Evolutionary conservation across 2,113 vertebrate genomes (phyloP), one percentile per base, ranked within the genome.

Genomic region (Anolis carolinensis): DNA sequence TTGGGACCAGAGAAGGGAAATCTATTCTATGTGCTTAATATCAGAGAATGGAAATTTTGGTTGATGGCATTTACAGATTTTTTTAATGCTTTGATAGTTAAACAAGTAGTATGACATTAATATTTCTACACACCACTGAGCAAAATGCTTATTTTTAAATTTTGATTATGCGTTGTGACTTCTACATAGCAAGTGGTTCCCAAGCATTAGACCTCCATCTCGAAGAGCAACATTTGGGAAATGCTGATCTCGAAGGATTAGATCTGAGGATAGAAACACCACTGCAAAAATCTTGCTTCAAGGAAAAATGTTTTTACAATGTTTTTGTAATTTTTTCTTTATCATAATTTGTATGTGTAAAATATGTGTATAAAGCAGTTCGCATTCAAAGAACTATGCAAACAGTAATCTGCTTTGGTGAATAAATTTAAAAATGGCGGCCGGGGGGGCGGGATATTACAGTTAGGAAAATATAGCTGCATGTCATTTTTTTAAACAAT

Each of bases 251-350:
- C 39, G 5, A 44, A 36, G 62, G 48, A 18, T 62, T 90, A 78
- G 87, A 75, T 21, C 9, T 87, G 50, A 79, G 78, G 39, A 39
- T 27, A 44, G 1, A 67, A 84, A 79, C 65, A 7, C 34, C 11
- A 70, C 32, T 90, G 83, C 91, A 87, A 85, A 83, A 86, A 91
- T 59, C 92, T 82, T 90, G 90, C 86, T 85, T 81, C 82, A 89
- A 27, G 72, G 68, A 92, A 85, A 92, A n/a, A 72, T 74, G n/a
- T 87, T 85, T 39, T 76, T 74, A 87, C 79, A 4, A 27, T 85
- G 73, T 92, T 88, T 82, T 84, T 25, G 34, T 76, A 9, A 23
- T 2, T n/a, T 44, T 65, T 48, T 18, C 3, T 13, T 91, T 71
- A 90, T 75, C 30, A 73, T 72, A 65, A 86, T 84, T 13, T 83